Conservation (phyloP, 2,797 vertebrate species). For the Sebastes oblongus region DNA sequence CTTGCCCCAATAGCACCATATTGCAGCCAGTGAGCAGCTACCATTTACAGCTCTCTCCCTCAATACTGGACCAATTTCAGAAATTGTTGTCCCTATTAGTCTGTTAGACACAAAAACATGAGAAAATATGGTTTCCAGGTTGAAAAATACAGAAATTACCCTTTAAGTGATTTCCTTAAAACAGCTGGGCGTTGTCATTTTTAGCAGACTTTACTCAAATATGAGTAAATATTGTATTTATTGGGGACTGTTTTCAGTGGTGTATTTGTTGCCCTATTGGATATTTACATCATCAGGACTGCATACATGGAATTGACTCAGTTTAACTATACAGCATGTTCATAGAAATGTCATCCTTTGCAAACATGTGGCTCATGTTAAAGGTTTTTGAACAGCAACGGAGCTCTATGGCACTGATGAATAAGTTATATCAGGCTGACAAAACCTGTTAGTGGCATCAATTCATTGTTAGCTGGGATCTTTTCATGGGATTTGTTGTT, state of each 20-base stretch:
- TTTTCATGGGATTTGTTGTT: not conserved
- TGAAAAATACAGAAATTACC: too few species aligned
- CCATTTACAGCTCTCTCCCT: too few species aligned
- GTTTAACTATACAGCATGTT: not conserved
- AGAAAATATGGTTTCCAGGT: too few species aligned
- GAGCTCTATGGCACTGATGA: not conserved
- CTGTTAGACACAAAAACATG: too few species aligned
- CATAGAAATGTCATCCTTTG: not conserved
- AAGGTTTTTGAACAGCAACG: not conserved
- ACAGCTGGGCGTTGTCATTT: not conserved
- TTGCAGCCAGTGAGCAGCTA: too few species aligned
- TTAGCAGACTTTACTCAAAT: not conserved
- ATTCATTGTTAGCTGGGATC: not conserved
- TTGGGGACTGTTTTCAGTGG: not conserved
- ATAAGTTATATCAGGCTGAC: too few species aligned
- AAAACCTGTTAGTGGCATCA: not conserved
- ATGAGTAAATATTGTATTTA: not conserved
- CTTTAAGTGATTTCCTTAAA: not conserved
- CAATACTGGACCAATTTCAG: too few species aligned
- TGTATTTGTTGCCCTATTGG: not conserved
- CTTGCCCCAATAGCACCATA: too few species aligned
- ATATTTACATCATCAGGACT: not conserved
- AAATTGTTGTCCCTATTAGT: too few species aligned
- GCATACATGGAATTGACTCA: not conserved
- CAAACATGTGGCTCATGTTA: not conserved